These are phyloP conservation scores for Zaprionus bogoriensis DNA, from an alignment of 2,888 invertebrate genomes.

Conservation along the genomic window DNA sequence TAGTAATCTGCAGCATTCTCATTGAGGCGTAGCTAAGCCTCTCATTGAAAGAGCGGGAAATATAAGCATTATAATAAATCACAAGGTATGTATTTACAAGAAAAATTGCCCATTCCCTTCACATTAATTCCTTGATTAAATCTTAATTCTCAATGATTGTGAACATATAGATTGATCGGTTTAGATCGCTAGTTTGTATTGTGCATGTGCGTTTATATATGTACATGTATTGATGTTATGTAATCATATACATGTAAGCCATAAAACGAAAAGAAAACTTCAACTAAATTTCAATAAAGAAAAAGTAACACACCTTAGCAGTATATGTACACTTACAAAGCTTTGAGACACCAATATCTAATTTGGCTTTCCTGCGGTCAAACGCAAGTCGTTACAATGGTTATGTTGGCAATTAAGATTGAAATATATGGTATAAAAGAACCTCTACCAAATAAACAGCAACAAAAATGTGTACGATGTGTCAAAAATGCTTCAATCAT, in stretches of 20 bases:
- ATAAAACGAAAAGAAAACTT: slow-evolving; percentile 14
- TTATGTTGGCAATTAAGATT: slow-evolving; percentile 16
- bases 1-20: no score
- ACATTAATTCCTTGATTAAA: slow-evolving; percentile 20
- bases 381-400: slow-evolving; percentile 39
- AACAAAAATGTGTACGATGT: slow-evolving; percentile 73
- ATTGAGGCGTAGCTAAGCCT: no score
- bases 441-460: slow-evolving; percentile 3
- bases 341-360: slow-evolving; percentile 26
- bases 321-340: slow-evolving; percentile 16
- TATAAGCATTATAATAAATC: slow-evolving; percentile 1
- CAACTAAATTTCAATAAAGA: slow-evolving; percentile 19
- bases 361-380: slow-evolving; percentile 55
- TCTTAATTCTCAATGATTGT: slow-evolving; percentile 52
- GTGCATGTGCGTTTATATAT: slow-evolving; percentile 45
- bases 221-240: slow-evolving; percentile 44
- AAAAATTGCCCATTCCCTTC: slow-evolving; percentile 3
- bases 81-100: slow-evolving; percentile 2
- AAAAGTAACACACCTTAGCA: slow-evolving; percentile 10
- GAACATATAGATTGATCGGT: slow-evolving; percentile 13
- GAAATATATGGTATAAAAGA: not conserved
- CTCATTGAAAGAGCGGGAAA: no score
- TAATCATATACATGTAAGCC: slow-evolving; percentile 18
- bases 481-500: slow-evolving; percentile 79
- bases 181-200: slow-evolving; percentile 29